Conservation (phyloP, 2,888 invertebrate genomes). For the Pristionchus mayeri region DNA sequence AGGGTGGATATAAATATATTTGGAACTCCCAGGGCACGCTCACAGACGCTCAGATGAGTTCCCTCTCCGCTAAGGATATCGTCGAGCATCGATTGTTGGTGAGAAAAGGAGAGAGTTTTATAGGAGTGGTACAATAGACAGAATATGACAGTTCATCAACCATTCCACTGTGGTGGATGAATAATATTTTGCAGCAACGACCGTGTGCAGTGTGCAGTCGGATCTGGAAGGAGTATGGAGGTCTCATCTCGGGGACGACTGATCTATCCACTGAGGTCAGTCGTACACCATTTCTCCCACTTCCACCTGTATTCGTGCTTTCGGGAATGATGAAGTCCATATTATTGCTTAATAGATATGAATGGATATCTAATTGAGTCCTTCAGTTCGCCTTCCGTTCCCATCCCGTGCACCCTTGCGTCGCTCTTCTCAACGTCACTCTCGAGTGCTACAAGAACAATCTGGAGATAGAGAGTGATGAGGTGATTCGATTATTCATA, state of each 20-base stretch:
- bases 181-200: not conserved
- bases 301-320: too few species aligned
- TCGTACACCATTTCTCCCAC: too few species aligned
- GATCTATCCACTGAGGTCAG: not conserved
- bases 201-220: not conserved
- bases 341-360: too few species aligned
- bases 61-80: not conserved
- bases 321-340: too few species aligned
- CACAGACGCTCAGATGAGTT: not conserved
- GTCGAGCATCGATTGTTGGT: slow-evolving; percentile 10
- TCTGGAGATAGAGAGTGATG: not conserved
- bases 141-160: too few species aligned
- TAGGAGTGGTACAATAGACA: not conserved
- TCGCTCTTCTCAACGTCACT: not conserved
- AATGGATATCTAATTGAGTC: not conserved
- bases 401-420: not conserved
- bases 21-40: not conserved
- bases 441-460: not conserved
- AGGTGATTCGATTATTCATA: not conserved
- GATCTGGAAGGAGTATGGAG: slow-evolving; percentile 28
- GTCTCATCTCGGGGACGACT: not conserved
- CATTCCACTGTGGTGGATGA: not conserved
- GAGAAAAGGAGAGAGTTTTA: not conserved
- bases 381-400: not conserved
- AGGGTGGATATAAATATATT: not conserved